Conservation (phyloP, 2,113 vertebrate genomes). For the Tapirus terrestris region DNA sequence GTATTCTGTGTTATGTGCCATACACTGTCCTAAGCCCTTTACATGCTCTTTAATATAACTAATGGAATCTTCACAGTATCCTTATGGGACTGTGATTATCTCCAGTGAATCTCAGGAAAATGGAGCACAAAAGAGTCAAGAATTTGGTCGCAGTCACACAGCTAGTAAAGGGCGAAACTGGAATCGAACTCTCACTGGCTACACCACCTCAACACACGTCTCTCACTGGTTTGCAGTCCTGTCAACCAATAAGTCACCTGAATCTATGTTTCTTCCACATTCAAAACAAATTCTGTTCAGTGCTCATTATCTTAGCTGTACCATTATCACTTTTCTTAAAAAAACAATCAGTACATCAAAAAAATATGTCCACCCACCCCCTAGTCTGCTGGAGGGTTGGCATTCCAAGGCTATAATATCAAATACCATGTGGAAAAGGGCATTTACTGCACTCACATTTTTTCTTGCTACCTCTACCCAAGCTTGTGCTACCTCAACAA, state of each 20-base stretch:
- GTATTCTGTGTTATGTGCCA: too few relatives aligned
- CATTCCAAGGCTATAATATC: too few relatives aligned
- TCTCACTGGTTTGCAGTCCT: neutral
- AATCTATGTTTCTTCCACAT: neutral
- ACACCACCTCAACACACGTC: too few relatives aligned
- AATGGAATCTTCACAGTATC: too few relatives aligned
- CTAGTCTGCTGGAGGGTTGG: neutral
- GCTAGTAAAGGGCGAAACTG: neutral
- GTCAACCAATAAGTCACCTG: neutral
- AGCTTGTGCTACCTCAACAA: neutral
- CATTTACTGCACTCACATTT: fast-evolving
- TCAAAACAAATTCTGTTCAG: neutral
- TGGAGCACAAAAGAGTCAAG: neutral
- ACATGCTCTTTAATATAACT: neutral
- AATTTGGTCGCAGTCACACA: neutral
- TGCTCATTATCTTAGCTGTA: neutral
- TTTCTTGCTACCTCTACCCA: neutral
- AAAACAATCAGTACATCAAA: neutral
- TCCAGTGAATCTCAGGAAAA: neutral
- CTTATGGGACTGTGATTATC: too few relatives aligned
- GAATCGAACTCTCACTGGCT: neutral
- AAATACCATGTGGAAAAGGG: too few relatives aligned
- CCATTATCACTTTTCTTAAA: neutral
- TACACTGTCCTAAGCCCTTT: neutral
- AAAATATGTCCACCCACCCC: neutral